Evolutionary conservation across 2,797 vertebrate genomes (phyloP).

Genomic region (Pseudomugil gertrudae): DNA sequence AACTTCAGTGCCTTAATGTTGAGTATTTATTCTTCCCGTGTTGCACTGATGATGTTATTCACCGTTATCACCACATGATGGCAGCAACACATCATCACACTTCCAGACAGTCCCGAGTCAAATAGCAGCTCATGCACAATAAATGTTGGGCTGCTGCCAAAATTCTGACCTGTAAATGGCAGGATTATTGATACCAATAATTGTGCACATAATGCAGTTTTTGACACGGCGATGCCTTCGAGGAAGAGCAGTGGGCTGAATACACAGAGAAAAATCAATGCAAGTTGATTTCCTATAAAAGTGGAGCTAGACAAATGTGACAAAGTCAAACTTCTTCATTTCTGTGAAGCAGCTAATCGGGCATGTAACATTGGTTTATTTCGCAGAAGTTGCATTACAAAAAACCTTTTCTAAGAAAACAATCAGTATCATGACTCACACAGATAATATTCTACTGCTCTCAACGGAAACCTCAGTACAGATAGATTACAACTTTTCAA

Average conservation of each 20-base stretch:
- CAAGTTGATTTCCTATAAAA: slow-evolving; percentile 53
- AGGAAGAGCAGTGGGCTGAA: slow-evolving; percentile 12
- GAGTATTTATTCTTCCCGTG: neutral
- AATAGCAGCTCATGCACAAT: slow-evolving; percentile 1
- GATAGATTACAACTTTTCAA: slow-evolving; percentile 1
- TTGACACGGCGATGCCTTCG: slow-evolving; percentile 12
- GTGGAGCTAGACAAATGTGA: slow-evolving; percentile 45
- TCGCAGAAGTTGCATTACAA: slow-evolving; percentile 7
- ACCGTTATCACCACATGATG: slow-evolving; percentile 53
- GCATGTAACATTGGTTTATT: slow-evolving; percentile 30
- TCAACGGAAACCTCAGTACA: slow-evolving; percentile 6
- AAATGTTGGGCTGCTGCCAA: slow-evolving; percentile 9
- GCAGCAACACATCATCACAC: slow-evolving; percentile 44
- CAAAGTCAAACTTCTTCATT: slow-evolving; percentile 28
- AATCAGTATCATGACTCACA: slow-evolving; percentile 36
- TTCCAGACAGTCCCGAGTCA: neutral
- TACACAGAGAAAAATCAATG: slow-evolving; percentile 41
- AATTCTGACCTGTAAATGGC: slow-evolving; percentile 33
- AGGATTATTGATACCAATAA: slow-evolving; percentile 17
- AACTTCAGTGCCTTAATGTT: neutral
- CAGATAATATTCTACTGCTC: slow-evolving; percentile 31
- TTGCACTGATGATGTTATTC: slow-evolving; percentile 13
- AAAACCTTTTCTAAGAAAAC: slow-evolving; percentile 9
- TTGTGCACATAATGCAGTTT: slow-evolving; percentile 2
- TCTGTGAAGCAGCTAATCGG: slow-evolving; percentile 44